Evolutionary conservation across 2,113 vertebrate genomes (phyloP).

Genomic region (Prochilodus magdalenae): DNA sequence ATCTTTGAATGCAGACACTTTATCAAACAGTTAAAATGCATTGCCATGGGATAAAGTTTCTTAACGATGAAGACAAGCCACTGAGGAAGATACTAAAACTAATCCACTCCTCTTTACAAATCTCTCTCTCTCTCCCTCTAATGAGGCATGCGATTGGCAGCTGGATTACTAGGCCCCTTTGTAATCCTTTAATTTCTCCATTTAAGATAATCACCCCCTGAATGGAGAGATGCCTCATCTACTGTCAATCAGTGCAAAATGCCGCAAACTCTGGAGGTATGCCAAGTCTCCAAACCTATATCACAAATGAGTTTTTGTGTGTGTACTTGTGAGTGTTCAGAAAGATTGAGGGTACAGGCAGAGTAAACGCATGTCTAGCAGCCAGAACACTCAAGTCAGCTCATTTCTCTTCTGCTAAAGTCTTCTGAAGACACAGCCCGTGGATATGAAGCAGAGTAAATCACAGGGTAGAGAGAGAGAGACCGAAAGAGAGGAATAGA

Average conservation of each 20-base stretch:
- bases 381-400: constrained; percentile 42
- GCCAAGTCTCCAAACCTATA: neutral
- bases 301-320: neutral
- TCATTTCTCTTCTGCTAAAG: constrained; percentile 57
- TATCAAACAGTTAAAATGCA: neutral
- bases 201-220: constrained; percentile 23
- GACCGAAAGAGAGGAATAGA: constrained; percentile 1
- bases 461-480: neutral
- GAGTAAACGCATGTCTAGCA: constrained; percentile 6
- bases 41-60: neutral
- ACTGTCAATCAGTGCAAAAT: neutral
- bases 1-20: neutral
- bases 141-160: constrained; percentile 77
- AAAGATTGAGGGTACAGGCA: constrained; percentile 20
- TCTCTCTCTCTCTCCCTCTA: constrained; percentile 59
- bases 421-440: constrained; percentile 64
- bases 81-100: constrained; percentile 21
- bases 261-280: constrained; percentile 8
- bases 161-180: constrained; percentile 75
- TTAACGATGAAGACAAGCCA: constrained; percentile 6
- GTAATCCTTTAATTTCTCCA: constrained; percentile 67
- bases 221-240: constrained; percentile 12
- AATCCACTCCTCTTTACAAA: constrained; percentile 23
- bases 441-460: constrained; percentile 20
- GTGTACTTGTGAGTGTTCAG: neutral